Conservation (phyloP, 2,888 invertebrate genomes). For the Serrognathus titanus region DNA sequence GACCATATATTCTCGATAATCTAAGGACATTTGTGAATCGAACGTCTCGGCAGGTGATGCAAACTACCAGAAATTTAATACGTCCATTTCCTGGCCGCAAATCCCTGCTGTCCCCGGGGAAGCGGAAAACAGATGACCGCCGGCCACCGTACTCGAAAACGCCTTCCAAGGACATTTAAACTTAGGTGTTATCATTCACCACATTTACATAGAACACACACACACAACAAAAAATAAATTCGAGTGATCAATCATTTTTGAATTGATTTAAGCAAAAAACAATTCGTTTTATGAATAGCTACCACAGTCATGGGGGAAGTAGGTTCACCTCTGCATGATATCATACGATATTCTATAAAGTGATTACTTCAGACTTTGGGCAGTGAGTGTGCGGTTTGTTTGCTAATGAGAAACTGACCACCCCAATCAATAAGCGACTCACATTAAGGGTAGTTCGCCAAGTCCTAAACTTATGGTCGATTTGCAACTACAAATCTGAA, state of each 20-base stretch:
- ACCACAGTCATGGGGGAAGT: neutral
- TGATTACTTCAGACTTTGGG: slow-evolving; percentile 1
- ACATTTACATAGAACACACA: no score
- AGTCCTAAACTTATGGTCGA: slow-evolving; percentile 1
- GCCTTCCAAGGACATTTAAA: slow-evolving; percentile 15
- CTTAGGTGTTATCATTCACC: slow-evolving; percentile 15
- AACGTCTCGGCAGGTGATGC: slow-evolving; percentile 41
- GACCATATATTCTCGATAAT: slow-evolving; percentile 29
- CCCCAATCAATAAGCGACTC: slow-evolving; percentile 14
- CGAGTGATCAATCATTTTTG: neutral
- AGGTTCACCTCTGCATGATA: neutral
- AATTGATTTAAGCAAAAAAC: neutral
- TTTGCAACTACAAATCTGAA: neutral
- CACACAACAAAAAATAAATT: slow-evolving; percentile 4
- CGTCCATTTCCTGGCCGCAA: slow-evolving; percentile 39
- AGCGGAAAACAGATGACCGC: slow-evolving; percentile 37
- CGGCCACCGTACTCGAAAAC: slow-evolving; percentile 25
- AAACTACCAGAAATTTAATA: slow-evolving; percentile 44
- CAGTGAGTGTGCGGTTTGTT: neutral
- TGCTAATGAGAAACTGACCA: slow-evolving; percentile 16
- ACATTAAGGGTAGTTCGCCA: slow-evolving; percentile 5
- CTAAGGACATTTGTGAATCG: slow-evolving; percentile 38
- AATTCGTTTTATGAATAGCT: no score
- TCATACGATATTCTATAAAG: neutral
- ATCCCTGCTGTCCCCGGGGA: slow-evolving; percentile 34